A percentile compares a stretch with the other conserved stretches of the same genome.
These are phyloP conservation scores for Saturnia japonica DNA, from an alignment of 2,888 invertebrate genomes.

Conservation along the genomic window DNA sequence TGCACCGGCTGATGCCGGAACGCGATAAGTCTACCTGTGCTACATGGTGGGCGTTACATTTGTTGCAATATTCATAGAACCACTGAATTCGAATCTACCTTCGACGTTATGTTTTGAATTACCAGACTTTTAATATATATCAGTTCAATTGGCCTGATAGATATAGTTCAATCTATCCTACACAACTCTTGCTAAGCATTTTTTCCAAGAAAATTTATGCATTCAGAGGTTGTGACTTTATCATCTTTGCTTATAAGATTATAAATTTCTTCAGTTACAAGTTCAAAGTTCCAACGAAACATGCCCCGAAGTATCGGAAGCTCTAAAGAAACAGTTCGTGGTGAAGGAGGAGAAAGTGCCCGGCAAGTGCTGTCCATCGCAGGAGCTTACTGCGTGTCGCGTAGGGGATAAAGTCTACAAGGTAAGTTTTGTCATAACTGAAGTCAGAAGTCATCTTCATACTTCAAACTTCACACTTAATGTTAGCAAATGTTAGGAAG, in stretches of 20 bases:
- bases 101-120: too few species aligned
- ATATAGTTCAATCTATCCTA: neutral
- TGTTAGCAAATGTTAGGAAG: too few species aligned
- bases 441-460: too few species aligned
- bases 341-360: slow-evolving; percentile 66
- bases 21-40: too few species aligned
- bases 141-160: too few species aligned
- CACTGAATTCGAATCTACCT: too few species aligned
- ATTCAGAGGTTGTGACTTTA: neutral
- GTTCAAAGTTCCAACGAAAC: slow-evolving; percentile 70
- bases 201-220: neutral
- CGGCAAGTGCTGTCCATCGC: slow-evolving; percentile 82
- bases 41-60: too few species aligned
- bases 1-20: too few species aligned
- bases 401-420: slow-evolving; percentile 72
- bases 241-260: neutral
- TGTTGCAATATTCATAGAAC: too few species aligned
- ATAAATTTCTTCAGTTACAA: slow-evolving; percentile 66
- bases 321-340: slow-evolving; percentile 74
- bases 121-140: too few species aligned
- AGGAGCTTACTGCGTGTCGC: slow-evolving; percentile 80
- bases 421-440: slow-evolving; percentile 42
- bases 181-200: neutral
- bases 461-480: too few species aligned
- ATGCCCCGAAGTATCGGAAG: slow-evolving; percentile 74